A percentile compares a stretch with the other conserved stretches of the same genome.
Conservation (phyloP, 2,888 invertebrate species). For the Melanophora roralis region DNA sequence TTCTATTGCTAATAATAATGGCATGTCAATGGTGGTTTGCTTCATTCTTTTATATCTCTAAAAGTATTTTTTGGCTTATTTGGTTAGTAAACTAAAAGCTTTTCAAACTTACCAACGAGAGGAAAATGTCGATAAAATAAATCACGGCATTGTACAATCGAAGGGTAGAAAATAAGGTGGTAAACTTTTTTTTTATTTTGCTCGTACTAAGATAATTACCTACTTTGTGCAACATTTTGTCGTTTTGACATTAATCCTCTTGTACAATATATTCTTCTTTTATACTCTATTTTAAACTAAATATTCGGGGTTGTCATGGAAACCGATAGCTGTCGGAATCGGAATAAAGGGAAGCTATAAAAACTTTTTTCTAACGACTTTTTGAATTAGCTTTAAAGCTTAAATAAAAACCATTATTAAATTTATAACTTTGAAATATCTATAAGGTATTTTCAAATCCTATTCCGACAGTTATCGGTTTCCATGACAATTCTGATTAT, state of each 20-base stretch:
- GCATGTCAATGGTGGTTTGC: not conserved
- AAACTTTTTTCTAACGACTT: too few species aligned
- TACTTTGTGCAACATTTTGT: conserved; percentile 17
- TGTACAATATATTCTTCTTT: conserved; percentile 2
- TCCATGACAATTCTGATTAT: too few species aligned
- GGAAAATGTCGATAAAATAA: conserved; percentile 15
- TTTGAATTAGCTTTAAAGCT: too few species aligned
- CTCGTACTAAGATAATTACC: not conserved
- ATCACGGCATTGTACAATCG: not conserved
- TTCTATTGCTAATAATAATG: not conserved
- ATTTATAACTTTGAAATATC: too few species aligned
- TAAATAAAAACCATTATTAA: too few species aligned
- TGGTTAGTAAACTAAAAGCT: conserved; percentile 15
- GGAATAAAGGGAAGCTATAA: too few species aligned
- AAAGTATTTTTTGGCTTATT: conserved; percentile 1
- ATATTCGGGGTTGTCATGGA: too few species aligned
- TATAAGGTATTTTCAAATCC: too few species aligned
- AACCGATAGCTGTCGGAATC: too few species aligned
- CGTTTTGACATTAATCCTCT: conserved; percentile 10
- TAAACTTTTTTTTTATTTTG: not conserved
- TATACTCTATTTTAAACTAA: too few species aligned
- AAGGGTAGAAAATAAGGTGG: not conserved
- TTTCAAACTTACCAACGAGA: conserved; percentile 8
- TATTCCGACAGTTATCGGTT: too few species aligned
- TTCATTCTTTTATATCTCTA: conserved; percentile 2